Evolutionary conservation across 2,797 vertebrate species (phyloP), one percentile per base, ranked within the genome.

Genomic region (Phataginus tricuspis): DNA sequence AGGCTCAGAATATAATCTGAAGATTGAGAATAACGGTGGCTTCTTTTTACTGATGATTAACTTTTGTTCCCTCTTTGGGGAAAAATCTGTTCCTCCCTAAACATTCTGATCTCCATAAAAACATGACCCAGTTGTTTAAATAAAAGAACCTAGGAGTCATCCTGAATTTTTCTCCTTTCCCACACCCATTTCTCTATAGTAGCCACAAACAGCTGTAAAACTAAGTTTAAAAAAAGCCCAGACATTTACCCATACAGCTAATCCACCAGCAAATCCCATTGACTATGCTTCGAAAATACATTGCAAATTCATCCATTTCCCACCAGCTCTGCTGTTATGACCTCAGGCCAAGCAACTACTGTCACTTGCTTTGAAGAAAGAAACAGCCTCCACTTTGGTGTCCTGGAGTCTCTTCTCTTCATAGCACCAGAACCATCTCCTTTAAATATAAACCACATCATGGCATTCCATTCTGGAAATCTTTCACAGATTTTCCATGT

Each of bases 21-120:
- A 96, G 68, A 66, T 19, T 45, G 59, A 86, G 34, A 77, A 90
- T 19, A 55, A 90, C 19, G 15, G 18, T 72, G 53, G 14, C 45
- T 86, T 69, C 42, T 71, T 86, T 94, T 75, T 59, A 42, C 11
- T 55, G 14, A 92, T 15, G 19, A 87, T 71, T n/a, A 90, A 83
- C 21, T 87, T 75, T 83, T 69, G 21, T 42, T 42, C 7, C n/a
- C 4, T 21, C 4, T 90, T 93, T n/a, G 31, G 61, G 37, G 19
- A 61, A 63, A 74, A 89, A 80, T 31, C 42, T 74, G 16, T 78
- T 83, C n/a, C 57, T 95, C 19, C 13, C 16, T 71, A 75, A 72
- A 93, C 57, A 39, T 63, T 94, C 1, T 77, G 37, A 89, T 90
- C 72, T 83, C 45, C 92, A 27, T 61, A 55, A 94, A 64, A 91